Evolutionary conservation across 1,140 invertebrate species (phyloP).

Genomic region (Zaprionus ornatus): DNA sequence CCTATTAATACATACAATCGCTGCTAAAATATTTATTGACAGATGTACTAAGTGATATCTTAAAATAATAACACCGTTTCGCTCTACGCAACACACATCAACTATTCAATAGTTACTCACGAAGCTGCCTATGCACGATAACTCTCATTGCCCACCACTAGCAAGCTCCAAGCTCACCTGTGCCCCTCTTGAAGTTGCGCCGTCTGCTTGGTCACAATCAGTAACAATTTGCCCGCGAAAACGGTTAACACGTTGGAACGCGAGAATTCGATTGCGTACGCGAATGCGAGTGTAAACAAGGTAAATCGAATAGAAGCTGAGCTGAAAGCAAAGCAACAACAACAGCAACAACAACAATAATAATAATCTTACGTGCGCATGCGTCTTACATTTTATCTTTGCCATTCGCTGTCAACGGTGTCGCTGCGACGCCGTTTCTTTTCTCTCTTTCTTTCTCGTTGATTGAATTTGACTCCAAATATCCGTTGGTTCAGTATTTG

Average conservation of each 20-base stretch:
- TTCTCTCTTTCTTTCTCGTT: constrained; percentile 29
- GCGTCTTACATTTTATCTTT: constrained; percentile 44
- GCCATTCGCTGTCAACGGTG: constrained; percentile 30
- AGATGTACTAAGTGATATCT: not conserved
- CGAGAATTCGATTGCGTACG: constrained; percentile 34
- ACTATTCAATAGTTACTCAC: constrained; percentile 12
- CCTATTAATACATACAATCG: not conserved
- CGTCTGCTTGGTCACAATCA: constrained; percentile 51
- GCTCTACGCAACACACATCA: not conserved
- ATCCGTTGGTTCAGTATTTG: constrained; percentile 32
- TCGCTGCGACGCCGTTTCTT: constrained; percentile 4
- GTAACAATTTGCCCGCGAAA: constrained; percentile 74
- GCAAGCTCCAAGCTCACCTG: constrained; percentile 44
- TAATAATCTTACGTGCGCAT: constrained; percentile 43
- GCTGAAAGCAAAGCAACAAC: constrained; percentile 28
- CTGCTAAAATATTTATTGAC: not conserved
- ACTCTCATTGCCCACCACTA: constrained; percentile 18
- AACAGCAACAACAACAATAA: constrained; percentile 17
- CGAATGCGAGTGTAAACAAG: constrained; percentile 15
- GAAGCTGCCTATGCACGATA: not conserved
- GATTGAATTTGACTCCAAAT: constrained; percentile 47
- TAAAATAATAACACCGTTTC: not conserved
- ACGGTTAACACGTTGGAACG: constrained; percentile 67
- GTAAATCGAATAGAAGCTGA: constrained; percentile 25
- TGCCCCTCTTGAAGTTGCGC: constrained; percentile 38